phyloP scores from a whole-genome alignment of 2,888 invertebrate species.

The Monopis laevigella region DNA sequence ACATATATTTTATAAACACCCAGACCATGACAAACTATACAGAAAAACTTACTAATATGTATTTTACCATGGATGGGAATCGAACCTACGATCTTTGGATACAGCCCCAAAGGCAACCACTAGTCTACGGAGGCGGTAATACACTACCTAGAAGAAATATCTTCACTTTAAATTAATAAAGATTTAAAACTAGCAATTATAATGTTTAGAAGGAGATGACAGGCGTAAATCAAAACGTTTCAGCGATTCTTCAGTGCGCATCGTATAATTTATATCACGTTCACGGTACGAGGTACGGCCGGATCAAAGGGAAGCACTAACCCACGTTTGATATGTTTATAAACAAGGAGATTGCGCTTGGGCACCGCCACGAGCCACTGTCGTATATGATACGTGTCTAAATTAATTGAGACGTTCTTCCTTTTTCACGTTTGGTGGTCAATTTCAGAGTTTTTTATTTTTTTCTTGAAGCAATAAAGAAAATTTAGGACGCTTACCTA shows the following conservation, averaged over 20 bases:
- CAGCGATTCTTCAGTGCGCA: slow-evolving; percentile 3
- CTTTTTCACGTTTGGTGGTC: neutral
- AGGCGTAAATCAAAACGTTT: slow-evolving; percentile 11
- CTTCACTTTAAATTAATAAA: no score
- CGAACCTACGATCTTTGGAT: no score
- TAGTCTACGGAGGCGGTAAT: no score
- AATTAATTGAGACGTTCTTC: slow-evolving; percentile 1
- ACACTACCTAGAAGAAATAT: no score
- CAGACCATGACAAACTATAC: no score
- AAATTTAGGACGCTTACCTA: no score
- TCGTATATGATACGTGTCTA: slow-evolving; percentile 5
- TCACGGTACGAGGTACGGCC: slow-evolving; percentile 1
- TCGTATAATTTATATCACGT: neutral
- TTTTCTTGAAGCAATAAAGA: neutral
- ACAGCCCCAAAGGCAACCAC: no score
- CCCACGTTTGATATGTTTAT: slow-evolving; percentile 27
- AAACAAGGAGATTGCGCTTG: slow-evolving; percentile 23
- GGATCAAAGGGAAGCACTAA: slow-evolving; percentile 27
- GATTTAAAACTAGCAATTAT: no score
- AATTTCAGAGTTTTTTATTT: neutral
- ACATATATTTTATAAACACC: no score
- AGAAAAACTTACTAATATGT: no score
- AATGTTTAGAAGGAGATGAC: slow-evolving; percentile 3
- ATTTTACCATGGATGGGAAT: no score
- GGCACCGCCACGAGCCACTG: neutral